phyloP scores from a whole-genome alignment of 1,140 invertebrate species.

The Pantala flavescens region DNA sequence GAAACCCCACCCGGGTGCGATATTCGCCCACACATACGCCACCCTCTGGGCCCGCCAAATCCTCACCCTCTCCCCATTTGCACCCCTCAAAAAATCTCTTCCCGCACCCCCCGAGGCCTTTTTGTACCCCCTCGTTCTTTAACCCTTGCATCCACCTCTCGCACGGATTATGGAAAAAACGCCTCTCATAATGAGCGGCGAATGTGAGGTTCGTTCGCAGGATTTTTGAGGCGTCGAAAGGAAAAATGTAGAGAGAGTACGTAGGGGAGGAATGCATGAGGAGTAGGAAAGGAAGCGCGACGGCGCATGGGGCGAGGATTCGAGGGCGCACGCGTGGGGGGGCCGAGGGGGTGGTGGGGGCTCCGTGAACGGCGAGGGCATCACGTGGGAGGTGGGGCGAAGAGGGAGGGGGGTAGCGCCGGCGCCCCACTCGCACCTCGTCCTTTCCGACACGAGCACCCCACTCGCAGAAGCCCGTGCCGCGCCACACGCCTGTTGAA shows the following conservation, averaged over 20 bases:
- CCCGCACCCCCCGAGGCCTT: background rate
- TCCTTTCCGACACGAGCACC: background rate
- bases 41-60: background rate
- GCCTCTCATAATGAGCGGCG: background rate
- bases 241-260: background rate
- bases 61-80: background rate
- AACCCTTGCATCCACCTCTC: background rate
- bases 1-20: background rate
- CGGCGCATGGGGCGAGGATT: too few relatives aligned
- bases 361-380: background rate
- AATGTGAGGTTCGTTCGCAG: background rate
- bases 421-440: background rate
- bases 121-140: background rate
- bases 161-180: background rate
- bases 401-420: background rate
- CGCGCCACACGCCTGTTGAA: slow-evolving; percentile 6
- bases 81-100: background rate
- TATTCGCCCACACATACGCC: background rate
- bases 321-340: too few relatives aligned
- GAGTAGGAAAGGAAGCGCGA: background rate
- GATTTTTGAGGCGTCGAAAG: too few relatives aligned
- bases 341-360: too few relatives aligned
- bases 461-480: background rate
- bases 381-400: background rate
- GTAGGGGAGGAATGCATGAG: background rate